Conservation (phyloP, 2,797 vertebrate genomes). For the Gila robusta region DNA sequence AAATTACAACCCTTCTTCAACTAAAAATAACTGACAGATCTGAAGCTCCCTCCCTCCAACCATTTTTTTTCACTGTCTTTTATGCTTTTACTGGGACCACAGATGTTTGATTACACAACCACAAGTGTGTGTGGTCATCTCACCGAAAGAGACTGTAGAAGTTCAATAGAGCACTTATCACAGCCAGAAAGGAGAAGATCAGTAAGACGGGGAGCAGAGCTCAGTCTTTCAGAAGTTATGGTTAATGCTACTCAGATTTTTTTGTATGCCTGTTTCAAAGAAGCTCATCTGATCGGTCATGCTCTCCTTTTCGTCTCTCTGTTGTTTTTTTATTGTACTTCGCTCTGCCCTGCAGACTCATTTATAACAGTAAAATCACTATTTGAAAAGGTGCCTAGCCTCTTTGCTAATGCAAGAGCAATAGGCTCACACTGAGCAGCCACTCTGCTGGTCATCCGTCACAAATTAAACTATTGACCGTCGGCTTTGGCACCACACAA, state of each 20-base stretch:
- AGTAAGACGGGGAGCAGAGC: neutral
- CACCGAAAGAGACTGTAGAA: slow-evolving; percentile 25
- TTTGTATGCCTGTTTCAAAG: neutral
- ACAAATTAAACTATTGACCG: slow-evolving; percentile 38
- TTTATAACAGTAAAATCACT: slow-evolving; percentile 37
- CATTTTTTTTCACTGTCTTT: neutral
- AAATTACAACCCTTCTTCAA: slow-evolving; percentile 15
- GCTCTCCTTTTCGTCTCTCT: slow-evolving; percentile 29
- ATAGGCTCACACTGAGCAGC: slow-evolving; percentile 4
- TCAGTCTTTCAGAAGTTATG: neutral
- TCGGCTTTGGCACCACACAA: slow-evolving; percentile 44
- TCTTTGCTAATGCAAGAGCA: slow-evolving; percentile 29
- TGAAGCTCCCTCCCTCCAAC: slow-evolving; percentile 12
- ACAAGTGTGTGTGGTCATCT: slow-evolving; percentile 36
- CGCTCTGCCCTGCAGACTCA: neutral
- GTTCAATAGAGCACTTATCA: slow-evolving; percentile 12
- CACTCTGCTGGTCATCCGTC: slow-evolving; percentile 34
- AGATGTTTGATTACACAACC: slow-evolving; percentile 55
- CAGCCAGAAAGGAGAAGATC: slow-evolving; percentile 31
- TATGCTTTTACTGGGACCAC: slow-evolving; percentile 32
- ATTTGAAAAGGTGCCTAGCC: slow-evolving; percentile 29
- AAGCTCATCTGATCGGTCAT: neutral
- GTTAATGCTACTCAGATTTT: slow-evolving; percentile 14
- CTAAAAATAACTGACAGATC: slow-evolving; percentile 40
- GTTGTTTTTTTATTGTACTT: slow-evolving; percentile 28